Conservation (phyloP, 1,140 invertebrate genomes). For the Gerris buenoi region DNA sequence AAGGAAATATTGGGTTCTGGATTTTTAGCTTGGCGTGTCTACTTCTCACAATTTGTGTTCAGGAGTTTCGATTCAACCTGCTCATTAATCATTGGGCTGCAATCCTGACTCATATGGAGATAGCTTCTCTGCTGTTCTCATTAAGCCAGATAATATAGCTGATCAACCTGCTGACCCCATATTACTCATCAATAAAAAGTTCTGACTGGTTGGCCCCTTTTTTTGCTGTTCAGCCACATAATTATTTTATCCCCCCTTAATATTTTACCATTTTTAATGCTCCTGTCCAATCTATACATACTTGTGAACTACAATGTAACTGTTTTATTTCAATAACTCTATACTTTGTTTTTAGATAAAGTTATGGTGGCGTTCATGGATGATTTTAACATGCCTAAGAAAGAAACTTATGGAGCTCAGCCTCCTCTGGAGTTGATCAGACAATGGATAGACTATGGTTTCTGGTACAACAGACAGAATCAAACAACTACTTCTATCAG, state of each 20-base stretch:
- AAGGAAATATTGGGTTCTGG: too few relatives aligned
- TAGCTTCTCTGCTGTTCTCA: too few relatives aligned
- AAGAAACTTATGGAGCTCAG: constrained; percentile 69
- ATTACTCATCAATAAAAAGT: too few relatives aligned
- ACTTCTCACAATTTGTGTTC: too few relatives aligned
- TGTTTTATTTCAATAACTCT: constrained; percentile 7
- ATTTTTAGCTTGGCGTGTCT: too few relatives aligned
- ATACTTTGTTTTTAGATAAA: constrained; percentile 34
- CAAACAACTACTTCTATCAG: constrained; percentile 55
- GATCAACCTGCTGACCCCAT: too few relatives aligned
- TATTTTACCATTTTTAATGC: background rate
- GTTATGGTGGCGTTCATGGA: constrained; percentile 71
- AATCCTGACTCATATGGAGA: too few relatives aligned
- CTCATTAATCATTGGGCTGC: too few relatives aligned
- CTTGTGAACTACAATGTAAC: constrained; percentile 7
- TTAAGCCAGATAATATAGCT: too few relatives aligned
- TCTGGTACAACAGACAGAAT: constrained; percentile 65
- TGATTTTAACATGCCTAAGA: constrained; percentile 80
- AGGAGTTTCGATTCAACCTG: too few relatives aligned
- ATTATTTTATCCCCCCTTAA: constrained; percentile 1
- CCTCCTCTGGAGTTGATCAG: constrained; percentile 67
- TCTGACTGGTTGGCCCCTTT: too few relatives aligned
- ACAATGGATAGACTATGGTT: constrained; percentile 74
- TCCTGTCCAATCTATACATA: constrained; percentile 1
- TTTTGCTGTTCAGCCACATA: too few relatives aligned